Evolutionary conservation across 2,888 invertebrate species (phyloP).

Genomic region (Patella depressa): DNA sequence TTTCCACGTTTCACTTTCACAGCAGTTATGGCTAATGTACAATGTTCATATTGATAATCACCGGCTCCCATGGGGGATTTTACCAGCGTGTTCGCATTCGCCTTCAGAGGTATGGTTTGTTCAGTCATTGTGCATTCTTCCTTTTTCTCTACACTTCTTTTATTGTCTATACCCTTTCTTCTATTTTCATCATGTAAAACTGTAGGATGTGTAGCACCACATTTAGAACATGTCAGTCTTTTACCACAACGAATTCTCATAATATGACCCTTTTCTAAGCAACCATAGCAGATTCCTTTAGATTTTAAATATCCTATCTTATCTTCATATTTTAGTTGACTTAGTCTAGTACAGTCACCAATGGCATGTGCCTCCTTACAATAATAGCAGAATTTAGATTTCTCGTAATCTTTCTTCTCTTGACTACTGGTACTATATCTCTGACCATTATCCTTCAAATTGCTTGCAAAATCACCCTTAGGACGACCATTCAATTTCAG

Average conservation of each 20-base stretch:
- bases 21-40: too few relatives aligned
- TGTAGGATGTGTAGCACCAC: background rate
- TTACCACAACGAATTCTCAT: background rate
- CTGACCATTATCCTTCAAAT: background rate
- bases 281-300: slow-evolving; percentile 14
- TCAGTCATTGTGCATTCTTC: too few relatives aligned
- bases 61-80: too few relatives aligned
- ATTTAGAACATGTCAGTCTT: background rate
- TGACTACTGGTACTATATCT: background rate
- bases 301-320: slow-evolving; percentile 2
- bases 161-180: too few relatives aligned
- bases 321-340: background rate
- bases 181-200: background rate
- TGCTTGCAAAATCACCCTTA: background rate
- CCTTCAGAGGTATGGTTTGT: too few relatives aligned
- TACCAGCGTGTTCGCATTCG: too few relatives aligned
- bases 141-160: too few relatives aligned
- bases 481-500: background rate
- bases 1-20: too few relatives aligned
- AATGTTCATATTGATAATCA: too few relatives aligned
- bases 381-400: background rate
- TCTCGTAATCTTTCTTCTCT: too few relatives aligned
- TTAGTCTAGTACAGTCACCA: background rate
- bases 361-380: background rate
- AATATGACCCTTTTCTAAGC: slow-evolving; percentile 10